A percentile compares a stretch with the other conserved stretches of the same genome.
Conservation (phyloP, 2,797 vertebrate species). For the Scolopax rusticola region DNA sequence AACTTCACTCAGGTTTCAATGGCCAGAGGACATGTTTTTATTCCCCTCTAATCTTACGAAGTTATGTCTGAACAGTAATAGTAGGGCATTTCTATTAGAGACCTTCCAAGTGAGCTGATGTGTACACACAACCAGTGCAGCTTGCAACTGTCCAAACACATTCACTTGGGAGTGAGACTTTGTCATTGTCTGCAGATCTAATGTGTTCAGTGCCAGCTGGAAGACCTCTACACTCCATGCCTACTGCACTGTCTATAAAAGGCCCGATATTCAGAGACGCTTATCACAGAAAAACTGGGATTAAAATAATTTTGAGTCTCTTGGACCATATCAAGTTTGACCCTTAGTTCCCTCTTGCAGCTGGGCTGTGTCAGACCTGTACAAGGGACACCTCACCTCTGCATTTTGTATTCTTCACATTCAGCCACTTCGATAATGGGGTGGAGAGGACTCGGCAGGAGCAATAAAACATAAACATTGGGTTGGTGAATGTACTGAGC, state of each 20-base stretch:
- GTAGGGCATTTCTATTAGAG: not conserved
- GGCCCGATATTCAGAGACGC: not conserved
- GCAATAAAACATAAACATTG: accelerated
- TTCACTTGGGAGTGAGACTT: not conserved
- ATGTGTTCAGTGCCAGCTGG: not conserved
- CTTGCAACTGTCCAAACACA: not conserved
- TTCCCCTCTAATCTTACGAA: not conserved
- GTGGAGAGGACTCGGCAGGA: not conserved
- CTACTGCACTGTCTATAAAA: not conserved
- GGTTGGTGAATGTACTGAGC: not conserved
- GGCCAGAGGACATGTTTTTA: not conserved
- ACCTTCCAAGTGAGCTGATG: not conserved
- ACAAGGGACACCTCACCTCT: not conserved
- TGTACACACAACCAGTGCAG: not conserved
- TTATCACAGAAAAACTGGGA: not conserved
- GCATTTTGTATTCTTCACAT: not conserved
- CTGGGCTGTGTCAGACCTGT: not conserved
- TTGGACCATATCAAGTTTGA: not conserved
- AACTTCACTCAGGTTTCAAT: not conserved
- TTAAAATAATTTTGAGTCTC: not conserved
- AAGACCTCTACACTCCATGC: not conserved
- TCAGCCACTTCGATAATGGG: not conserved
- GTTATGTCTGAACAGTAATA: not conserved
- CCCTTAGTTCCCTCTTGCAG: not conserved
- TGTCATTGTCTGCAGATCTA: not conserved